Conservation (phyloP, 2,113 vertebrate genomes). For the Psammodynastes pulverulentus region DNA sequence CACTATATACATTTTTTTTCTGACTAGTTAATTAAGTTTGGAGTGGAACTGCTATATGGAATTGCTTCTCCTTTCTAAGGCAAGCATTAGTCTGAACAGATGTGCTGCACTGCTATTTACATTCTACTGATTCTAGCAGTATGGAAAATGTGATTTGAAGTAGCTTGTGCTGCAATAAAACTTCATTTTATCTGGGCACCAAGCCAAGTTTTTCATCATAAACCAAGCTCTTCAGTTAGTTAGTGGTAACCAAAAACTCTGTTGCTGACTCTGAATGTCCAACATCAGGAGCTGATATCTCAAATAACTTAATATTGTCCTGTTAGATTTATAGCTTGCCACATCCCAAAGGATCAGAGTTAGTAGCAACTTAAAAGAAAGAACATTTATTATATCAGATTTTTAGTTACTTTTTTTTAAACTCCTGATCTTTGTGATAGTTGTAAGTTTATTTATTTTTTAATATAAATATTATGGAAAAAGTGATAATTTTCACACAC, state of each 20-base stretch:
- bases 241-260: background rate
- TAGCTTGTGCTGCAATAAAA: background rate
- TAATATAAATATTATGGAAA: background rate
- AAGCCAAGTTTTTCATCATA: background rate
- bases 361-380: background rate
- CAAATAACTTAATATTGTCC: slow-evolving; percentile 6
- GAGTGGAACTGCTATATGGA: background rate
- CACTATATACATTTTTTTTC: background rate
- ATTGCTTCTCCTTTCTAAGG: background rate
- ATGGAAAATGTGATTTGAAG: background rate
- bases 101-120: background rate
- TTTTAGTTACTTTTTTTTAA: background rate
- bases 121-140: background rate
- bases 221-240: background rate
- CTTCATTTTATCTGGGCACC: background rate
- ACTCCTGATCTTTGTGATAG: background rate
- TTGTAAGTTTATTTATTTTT: background rate
- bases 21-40: background rate
- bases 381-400: background rate
- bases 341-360: background rate
- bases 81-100: background rate
- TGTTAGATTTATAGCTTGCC: background rate
- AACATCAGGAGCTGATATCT: background rate
- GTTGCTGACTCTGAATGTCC: background rate
- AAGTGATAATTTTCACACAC: background rate